Evolutionary conservation across 2,888 invertebrate genomes (phyloP).

Genomic region (Sturmia bella): DNA sequence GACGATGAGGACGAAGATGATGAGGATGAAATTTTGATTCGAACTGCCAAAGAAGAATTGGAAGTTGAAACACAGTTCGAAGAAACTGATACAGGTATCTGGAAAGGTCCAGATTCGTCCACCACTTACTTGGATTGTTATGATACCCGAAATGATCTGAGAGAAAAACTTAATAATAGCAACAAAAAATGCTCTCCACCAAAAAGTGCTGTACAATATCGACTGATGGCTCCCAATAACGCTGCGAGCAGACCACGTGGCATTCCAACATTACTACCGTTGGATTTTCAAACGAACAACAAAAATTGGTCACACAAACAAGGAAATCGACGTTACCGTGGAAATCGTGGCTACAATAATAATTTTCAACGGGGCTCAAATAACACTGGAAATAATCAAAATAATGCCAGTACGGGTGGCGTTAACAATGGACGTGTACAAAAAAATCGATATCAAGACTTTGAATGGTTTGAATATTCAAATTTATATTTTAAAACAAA

Average conservation of each 20-base stretch:
- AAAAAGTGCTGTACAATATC: constrained; percentile 62
- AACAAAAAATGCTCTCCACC: constrained; percentile 10
- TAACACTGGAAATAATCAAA: not conserved
- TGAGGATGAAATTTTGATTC: constrained; percentile 23
- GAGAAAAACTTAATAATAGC: constrained; percentile 64
- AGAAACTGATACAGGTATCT: constrained; percentile 46
- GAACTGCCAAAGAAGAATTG: constrained; percentile 13
- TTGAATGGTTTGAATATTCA: constrained; percentile 56
- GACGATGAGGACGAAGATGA: constrained; percentile 66
- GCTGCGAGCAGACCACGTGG: constrained; percentile 72
- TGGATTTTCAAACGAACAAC: constrained; percentile 50
- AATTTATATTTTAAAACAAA: not conserved
- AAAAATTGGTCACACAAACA: constrained; percentile 34
- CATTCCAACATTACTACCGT: constrained; percentile 73
- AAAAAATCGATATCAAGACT: constrained; percentile 60
- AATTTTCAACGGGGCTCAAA: constrained; percentile 17
- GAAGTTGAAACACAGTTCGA: not conserved
- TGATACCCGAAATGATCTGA: constrained; percentile 60
- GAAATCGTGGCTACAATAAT: constrained; percentile 25
- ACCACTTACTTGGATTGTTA: constrained; percentile 62
- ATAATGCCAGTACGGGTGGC: constrained; percentile 19
- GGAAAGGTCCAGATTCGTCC: constrained; percentile 70
- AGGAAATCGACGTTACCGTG: constrained; percentile 35
- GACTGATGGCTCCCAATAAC: constrained; percentile 72
- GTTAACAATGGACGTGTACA: constrained; percentile 69